Base-by-base conservation (phyloP, 1,140 invertebrate genomes). In the Drosophila pandora region DNA sequence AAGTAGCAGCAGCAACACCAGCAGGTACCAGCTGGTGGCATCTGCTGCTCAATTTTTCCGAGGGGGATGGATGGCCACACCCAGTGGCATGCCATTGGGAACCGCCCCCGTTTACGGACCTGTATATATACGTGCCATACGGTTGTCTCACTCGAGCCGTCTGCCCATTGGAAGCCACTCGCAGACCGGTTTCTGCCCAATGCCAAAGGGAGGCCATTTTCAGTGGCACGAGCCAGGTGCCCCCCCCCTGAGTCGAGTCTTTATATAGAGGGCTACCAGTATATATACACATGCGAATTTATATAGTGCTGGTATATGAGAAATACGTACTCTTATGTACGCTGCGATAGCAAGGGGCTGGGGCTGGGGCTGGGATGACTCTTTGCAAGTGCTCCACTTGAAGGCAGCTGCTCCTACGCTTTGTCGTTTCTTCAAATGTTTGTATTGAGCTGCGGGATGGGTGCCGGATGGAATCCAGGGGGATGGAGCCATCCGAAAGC, bases 361-460 rank as follows among this genome's bases (percentile, higher is more conserved):
- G 43, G n/a, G n/a, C 10, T 28, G 58, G 43, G 56, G 72, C 17
- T 78, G 41, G 49, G 57, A 21, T 49, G 54, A 53, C 68, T 73
- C 59, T 43, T 21, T 50, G 48, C 82, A 76, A 85, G 73, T 81
- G 77, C 68, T 76, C 56, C 81, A 85, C 77, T 84, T 77, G 68
- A 76, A 62, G 73, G 68, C 81, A 69, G 72, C 80, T 83, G 50
- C 76, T 84, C 54, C 76, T 82, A 64, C 53, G 80, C 80, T 78
- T 65, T 79, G 67, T 79, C 73, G 79, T 62, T 84, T 85, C 72
- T 77, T 73, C 59, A 81, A 84, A 84, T 84, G 81, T 77, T 85
- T 77, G 81, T 77, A 77, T 67, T 41, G 73, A 76, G 68, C 71
- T 81, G 69, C 61, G 75, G 68, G 54, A 55, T 56, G 70, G 39